phyloP scores from a whole-genome alignment of 2,888 invertebrate species.

The Acholoe squamosa region DNA sequence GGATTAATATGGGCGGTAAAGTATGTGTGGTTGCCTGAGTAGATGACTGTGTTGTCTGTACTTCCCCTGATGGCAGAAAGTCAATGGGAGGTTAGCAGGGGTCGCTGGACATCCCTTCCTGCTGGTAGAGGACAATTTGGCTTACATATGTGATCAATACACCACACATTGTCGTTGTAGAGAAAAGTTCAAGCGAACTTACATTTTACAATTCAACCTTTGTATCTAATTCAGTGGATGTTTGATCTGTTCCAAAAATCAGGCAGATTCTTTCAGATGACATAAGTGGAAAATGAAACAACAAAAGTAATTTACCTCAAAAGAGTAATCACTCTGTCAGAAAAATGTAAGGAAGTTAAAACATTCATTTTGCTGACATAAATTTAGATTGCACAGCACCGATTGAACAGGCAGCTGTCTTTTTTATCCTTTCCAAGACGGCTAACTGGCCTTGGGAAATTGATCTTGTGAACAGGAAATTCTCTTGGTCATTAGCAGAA shows the following conservation, averaged over 20 bases:
- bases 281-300: too few species aligned
- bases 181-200: neutral
- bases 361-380: neutral
- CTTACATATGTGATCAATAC: constrained; percentile 16
- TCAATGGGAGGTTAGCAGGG: neutral
- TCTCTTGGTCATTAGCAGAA: neutral
- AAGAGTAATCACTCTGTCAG: too few species aligned
- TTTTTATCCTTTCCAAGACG: neutral
- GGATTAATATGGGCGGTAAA: too few species aligned
- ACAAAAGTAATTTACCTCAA: too few species aligned
- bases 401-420: neutral
- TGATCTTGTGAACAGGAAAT: neutral
- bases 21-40: too few species aligned
- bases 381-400: neutral
- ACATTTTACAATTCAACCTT: too few species aligned
- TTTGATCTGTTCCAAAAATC: too few species aligned
- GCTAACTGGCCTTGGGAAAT: neutral
- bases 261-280: too few species aligned
- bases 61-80: neutral
- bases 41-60: neutral
- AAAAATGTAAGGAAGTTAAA: neutral
- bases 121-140: neutral
- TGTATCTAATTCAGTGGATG: too few species aligned
- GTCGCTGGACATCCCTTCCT: neutral
- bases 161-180: neutral